Conservation (phyloP, 1,140 invertebrate genomes). For the Papilio dardanus region DNA sequence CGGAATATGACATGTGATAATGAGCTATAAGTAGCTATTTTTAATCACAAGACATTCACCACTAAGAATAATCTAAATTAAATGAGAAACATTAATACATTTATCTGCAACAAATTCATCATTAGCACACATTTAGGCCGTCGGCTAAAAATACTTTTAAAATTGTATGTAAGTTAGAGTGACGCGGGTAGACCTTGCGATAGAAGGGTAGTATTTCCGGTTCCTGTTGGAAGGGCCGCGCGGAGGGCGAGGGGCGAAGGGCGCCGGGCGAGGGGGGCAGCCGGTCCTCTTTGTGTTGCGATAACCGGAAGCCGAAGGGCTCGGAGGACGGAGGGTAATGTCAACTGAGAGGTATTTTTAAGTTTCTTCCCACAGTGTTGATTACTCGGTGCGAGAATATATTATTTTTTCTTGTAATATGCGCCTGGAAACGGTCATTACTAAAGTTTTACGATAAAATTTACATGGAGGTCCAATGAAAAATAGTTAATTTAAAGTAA, state of each 20-base stretch:
- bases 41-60: not conserved
- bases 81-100: too few relatives aligned
- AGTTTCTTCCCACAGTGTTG: conserved; percentile 74
- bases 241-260: conserved; percentile 40
- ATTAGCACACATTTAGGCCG: conserved; percentile 59
- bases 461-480: not conserved
- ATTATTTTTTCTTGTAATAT: conserved; percentile 41
- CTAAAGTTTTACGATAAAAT: not conserved
- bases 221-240: conserved; percentile 60
- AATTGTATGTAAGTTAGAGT: conserved; percentile 58
- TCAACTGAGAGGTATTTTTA: conserved; percentile 77
- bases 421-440: not conserved
- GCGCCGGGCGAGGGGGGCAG: conserved; percentile 48
- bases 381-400: conserved; percentile 62
- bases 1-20: not conserved
- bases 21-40: not conserved
- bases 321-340: conserved; percentile 77
- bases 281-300: conserved; percentile 76
- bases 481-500: not conserved
- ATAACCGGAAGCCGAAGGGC: conserved; percentile 80
- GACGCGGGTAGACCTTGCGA: conserved; percentile 73
- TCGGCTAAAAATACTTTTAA: conserved; percentile 64
- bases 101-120: conserved; percentile 52
- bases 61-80: not conserved
- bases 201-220: conserved; percentile 81